A percentile compares a stretch with the other conserved stretches of the same genome.
These are phyloP conservation scores for Anorthoa munda DNA, from an alignment of 2,888 invertebrate species.

Conservation along the genomic window DNA sequence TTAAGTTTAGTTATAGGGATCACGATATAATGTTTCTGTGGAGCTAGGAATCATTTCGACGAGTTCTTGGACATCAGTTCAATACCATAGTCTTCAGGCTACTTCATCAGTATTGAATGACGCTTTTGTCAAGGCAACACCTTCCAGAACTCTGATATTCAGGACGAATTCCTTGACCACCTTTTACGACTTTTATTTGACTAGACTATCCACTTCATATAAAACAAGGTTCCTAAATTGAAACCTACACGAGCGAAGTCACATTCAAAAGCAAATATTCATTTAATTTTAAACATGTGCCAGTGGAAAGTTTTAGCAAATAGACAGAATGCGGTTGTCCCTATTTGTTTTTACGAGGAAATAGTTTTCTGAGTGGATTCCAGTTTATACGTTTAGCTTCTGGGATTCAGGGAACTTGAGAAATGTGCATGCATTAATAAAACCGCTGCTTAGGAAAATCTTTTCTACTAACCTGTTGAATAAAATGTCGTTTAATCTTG, in stretches of 20 bases:
- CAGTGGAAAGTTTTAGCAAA: constrained; percentile 43
- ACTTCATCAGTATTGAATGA: too few species aligned
- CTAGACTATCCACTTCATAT: neutral
- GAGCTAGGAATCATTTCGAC: neutral
- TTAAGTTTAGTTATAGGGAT: neutral
- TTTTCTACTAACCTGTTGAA: constrained; percentile 42
- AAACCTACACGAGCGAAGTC: constrained; percentile 30
- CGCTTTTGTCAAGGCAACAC: neutral
- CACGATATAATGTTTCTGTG: neutral
- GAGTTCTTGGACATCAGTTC: neutral
- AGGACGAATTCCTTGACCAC: neutral
- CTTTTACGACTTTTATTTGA: neutral
- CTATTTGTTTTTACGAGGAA: constrained; percentile 53
- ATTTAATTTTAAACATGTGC: constrained; percentile 55
- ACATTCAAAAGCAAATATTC: constrained; percentile 49
- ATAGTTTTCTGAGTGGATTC: constrained; percentile 52
- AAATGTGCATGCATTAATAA: constrained; percentile 49
- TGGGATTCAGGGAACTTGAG: constrained; percentile 25
- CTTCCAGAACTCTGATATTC: neutral
- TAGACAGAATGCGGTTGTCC: constrained; percentile 42
- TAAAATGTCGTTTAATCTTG: constrained; percentile 32
- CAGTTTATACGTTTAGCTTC: constrained; percentile 38
- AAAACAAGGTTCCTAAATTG: constrained; percentile 8
- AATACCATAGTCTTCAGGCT: neutral
- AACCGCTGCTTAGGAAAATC: constrained; percentile 26